Evolutionary conservation across 2,113 vertebrate genomes (phyloP).

Genomic region (Oncorhynchus nerka): DNA sequence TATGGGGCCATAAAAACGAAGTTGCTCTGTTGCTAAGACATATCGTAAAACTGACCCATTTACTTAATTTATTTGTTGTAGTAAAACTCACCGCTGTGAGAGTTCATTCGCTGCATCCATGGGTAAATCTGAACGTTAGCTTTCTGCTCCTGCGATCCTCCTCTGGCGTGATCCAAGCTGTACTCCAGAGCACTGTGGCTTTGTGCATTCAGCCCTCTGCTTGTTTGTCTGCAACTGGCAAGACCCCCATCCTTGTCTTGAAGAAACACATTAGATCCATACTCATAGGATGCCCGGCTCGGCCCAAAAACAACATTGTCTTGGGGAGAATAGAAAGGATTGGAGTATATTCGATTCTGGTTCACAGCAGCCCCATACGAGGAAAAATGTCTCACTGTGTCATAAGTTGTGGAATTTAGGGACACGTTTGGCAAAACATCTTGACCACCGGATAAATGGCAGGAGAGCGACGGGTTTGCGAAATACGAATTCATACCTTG

Average conservation of each 20-base stretch:
- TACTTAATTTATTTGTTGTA: conserved; percentile 94
- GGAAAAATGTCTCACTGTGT: conserved; percentile 96
- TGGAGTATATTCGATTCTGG: conserved; percentile 96
- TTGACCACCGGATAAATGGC: conserved; percentile 95
- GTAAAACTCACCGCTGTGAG: conserved; percentile 82
- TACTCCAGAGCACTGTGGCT: conserved; percentile 95
- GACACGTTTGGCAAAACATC: conserved; percentile 95
- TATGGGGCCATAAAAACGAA: conserved; percentile 81
- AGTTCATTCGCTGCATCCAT: conserved; percentile 83
- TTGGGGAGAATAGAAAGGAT: conserved; percentile 95
- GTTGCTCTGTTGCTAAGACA: conserved; percentile 81
- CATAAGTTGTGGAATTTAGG: conserved; percentile 96
- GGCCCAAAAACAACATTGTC: conserved; percentile 95
- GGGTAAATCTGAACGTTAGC: conserved; percentile 89
- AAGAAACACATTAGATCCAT: conserved; percentile 81
- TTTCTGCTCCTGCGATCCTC: conserved; percentile 90
- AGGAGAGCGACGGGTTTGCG: conserved; percentile 93
- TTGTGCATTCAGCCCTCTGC: conserved; percentile 92
- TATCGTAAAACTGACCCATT: conserved; percentile 90
- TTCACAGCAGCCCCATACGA: conserved; percentile 94
- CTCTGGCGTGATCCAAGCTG: conserved; percentile 89
- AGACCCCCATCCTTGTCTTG: conserved; percentile 78
- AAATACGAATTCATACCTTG: conserved; percentile 92
- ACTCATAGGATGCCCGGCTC: conserved; percentile 89
- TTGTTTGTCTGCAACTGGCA: conserved; percentile 93